Evolutionary conservation across 1,140 invertebrate species (phyloP).

Genomic region (Drosophila littoralis): DNA sequence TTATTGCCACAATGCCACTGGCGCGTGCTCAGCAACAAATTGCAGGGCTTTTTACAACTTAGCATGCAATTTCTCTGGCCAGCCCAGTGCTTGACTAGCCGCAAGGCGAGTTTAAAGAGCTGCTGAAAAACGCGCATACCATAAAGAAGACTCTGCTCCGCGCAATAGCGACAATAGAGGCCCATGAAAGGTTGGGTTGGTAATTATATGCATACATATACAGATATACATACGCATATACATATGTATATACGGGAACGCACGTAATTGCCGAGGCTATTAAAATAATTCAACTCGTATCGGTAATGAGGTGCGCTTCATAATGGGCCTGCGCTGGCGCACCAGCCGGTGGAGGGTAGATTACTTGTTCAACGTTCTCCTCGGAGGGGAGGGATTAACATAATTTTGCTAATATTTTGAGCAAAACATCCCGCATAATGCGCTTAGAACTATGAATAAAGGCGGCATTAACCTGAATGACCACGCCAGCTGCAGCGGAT

Average conservation of each 20-base stretch:
- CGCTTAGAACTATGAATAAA: slow-evolving; percentile 78
- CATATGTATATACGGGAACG: slow-evolving; percentile 18
- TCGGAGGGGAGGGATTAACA: slow-evolving; percentile 54
- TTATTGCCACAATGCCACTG: neutral
- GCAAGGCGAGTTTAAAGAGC: slow-evolving; percentile 48
- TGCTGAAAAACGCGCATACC: slow-evolving; percentile 38
- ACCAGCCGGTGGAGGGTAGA: slow-evolving; percentile 7
- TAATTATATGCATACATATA: too few species aligned
- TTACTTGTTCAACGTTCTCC: slow-evolving; percentile 23
- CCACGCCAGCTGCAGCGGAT: slow-evolving; percentile 50
- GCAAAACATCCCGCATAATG: slow-evolving; percentile 59
- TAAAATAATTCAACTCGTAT: slow-evolving; percentile 66
- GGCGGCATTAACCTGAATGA: slow-evolving; percentile 73
- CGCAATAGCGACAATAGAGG: slow-evolving; percentile 21
- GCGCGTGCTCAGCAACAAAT: slow-evolving; percentile 2
- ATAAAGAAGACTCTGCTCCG: slow-evolving; percentile 35
- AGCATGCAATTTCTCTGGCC: slow-evolving; percentile 16
- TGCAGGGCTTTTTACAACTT: slow-evolving; percentile 2
- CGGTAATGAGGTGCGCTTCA: slow-evolving; percentile 21
- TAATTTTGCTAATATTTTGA: slow-evolving; percentile 73
- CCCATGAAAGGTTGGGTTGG: neutral
- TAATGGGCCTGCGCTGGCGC: slow-evolving; percentile 23
- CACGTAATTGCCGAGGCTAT: slow-evolving; percentile 69
- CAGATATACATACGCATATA: neutral
- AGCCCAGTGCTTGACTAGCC: slow-evolving; percentile 11